These are phyloP conservation scores for Drosophila subobscura DNA, from an alignment of 1,140 invertebrate species.

Conservation along the genomic window DNA sequence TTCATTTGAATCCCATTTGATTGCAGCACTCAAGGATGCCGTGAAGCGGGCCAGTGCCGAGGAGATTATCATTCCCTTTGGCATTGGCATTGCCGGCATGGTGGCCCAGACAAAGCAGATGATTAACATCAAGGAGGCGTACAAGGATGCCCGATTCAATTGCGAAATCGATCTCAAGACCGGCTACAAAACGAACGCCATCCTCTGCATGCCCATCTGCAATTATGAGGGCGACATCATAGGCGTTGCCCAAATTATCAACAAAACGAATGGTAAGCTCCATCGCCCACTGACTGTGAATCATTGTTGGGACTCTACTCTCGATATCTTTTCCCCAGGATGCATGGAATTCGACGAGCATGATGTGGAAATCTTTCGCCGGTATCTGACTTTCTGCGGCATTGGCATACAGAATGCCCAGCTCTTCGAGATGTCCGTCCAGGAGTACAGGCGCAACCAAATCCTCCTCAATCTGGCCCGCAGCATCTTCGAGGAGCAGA, in stretches of 20 bases:
- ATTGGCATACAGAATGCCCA: slow-evolving; percentile 99
- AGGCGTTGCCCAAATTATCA: slow-evolving; percentile 98
- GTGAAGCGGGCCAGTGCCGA: slow-evolving; percentile 89
- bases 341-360: slow-evolving; percentile 93
- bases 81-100: slow-evolving; percentile 94
- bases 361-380: slow-evolving; percentile 93
- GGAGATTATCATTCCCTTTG: slow-evolving; percentile 94
- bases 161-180: slow-evolving; percentile 95
- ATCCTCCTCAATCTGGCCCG: slow-evolving; percentile 93
- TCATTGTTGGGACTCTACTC: neutral
- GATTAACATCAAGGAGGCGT: slow-evolving; percentile 96
- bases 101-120: slow-evolving; percentile 94
- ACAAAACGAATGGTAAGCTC: slow-evolving; percentile 91
- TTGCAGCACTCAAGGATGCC: slow-evolving; percentile 89
- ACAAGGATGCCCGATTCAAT: slow-evolving; percentile 93
- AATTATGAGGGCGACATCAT: slow-evolving; percentile 98
- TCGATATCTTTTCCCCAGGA: slow-evolving; percentile 67
- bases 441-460: slow-evolving; percentile 97
- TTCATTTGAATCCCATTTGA: slow-evolving; percentile 28
- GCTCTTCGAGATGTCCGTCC: slow-evolving; percentile 96
- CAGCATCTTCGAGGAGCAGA: slow-evolving; percentile 96
- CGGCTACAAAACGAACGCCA: slow-evolving; percentile 95
- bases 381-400: slow-evolving; percentile 97
- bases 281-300: neutral
- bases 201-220: slow-evolving; percentile 97